Base-by-base conservation (phyloP, 1,140 invertebrate species). In the Radopholus similis region DNA sequence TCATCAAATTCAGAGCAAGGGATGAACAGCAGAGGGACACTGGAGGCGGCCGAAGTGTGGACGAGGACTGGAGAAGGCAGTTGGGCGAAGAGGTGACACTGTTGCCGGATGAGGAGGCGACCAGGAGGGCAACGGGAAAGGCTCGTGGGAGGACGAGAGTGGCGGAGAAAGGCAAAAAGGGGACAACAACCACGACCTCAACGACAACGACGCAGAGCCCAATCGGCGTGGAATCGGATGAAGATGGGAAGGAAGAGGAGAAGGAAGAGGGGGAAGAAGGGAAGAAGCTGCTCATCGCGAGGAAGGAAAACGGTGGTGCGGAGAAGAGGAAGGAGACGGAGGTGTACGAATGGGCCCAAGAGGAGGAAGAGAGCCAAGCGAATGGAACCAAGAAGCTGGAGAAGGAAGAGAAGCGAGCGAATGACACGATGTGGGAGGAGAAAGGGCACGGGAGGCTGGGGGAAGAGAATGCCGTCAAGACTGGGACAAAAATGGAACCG, bases 351-450 rank as follows among this genome's bases (percentile, higher is more conserved):
- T 37, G 54, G 57, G 35, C 56, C 40, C 5, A 63, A n/a, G 53
- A 54, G 28, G 55, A 63, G 35, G 38, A 42, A 40, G 28, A 18
- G 32, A 15, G n/a, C n/a, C n/a, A n/a, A n/a, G n/a, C n/a, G n/a
- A n/a, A n/a, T n/a, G n/a, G n/a, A n/a, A n/a, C 34, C 42, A 57
- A 23, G 54, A 70, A 38, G 21, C 23, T 26, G 28, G 62, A 69
- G 34, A 47, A 59, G 40, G 56, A 58, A 11, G 32, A 62, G 21
- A 8, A 49, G 51, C 28, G 59, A 62, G n/a, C 42, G 30, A 49
- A 21, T 5, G 40, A 44, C 2, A 44, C 15, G 42, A 60, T 42
- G 44, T 44, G 34, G 40, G 9, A 4, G 3, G 37, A 18, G 49
- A 42, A 9, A 26, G 11, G 28, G 2, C 6, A 5, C 32, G 23